These are phyloP conservation scores for Vanessa cardui DNA, from an alignment of 2,888 invertebrate species.

Conservation along the genomic window DNA sequence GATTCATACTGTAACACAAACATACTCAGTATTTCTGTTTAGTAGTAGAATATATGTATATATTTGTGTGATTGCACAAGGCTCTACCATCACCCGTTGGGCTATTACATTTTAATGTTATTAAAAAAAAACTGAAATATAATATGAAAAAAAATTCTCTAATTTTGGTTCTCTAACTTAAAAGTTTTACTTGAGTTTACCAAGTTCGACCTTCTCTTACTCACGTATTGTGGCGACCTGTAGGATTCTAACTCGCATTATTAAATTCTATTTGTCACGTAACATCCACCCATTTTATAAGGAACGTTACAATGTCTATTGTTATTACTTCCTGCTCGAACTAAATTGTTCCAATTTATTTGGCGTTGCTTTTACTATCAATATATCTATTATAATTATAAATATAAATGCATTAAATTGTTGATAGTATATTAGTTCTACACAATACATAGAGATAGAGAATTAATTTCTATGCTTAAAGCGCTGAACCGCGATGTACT, in stretches of 20 bases:
- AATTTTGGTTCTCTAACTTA: background rate
- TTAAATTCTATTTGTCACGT: constrained; percentile 23
- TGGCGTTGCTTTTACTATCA: constrained; percentile 3
- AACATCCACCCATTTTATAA: constrained; percentile 28
- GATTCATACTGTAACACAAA: no score
- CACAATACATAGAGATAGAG: no score
- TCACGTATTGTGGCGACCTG: constrained; percentile 7
- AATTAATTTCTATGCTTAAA: no score
- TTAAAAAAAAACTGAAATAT: background rate
- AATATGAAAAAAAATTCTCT: background rate
- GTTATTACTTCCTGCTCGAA: constrained; percentile 22
- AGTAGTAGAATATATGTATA: no score
- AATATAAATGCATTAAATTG: background rate
- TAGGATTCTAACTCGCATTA: constrained; percentile 18
- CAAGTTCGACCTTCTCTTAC: constrained; percentile 6
- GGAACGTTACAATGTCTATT: constrained; percentile 28
- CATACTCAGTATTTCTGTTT: no score
- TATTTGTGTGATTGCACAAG: no score
- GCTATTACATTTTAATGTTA: no score
- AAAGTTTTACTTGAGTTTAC: constrained; percentile 3
- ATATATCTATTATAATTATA: background rate
- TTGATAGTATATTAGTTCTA: no score
- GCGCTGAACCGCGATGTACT: no score
- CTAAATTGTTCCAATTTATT: constrained; percentile 18
- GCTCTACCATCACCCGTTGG: no score